Conservation (phyloP, 2,113 vertebrate species). For the Nycticorax nycticorax region DNA sequence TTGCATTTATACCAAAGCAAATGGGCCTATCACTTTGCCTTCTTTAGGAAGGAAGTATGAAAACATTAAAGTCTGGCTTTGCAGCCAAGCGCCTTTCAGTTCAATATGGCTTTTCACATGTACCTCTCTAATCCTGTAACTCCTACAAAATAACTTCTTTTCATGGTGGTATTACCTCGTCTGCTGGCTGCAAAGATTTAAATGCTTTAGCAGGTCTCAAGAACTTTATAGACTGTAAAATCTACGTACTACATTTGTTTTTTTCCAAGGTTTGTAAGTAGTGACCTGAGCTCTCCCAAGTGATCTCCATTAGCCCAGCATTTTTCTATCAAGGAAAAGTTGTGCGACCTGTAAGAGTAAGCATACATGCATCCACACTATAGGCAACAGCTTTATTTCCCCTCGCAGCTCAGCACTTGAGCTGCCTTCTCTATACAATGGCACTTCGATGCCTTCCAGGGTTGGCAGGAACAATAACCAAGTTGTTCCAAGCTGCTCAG, state of each 20-base stretch:
- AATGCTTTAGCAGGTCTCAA: not conserved
- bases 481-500: not conserved
- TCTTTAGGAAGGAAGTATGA: not conserved
- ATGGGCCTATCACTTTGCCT: not conserved
- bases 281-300: not conserved
- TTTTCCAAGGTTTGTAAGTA: not conserved
- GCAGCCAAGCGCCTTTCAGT: not conserved
- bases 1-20: not conserved
- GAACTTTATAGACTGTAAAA: not conserved
- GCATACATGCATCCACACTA: accelerated
- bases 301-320: not conserved
- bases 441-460: not conserved
- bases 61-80: not conserved
- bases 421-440: not conserved
- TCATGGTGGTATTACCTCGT: not conserved
- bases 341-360: not conserved
- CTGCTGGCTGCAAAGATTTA: not conserved
- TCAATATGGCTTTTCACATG: not conserved
- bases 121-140: not conserved
- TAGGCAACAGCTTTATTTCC: not conserved
- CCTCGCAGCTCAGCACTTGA: not conserved
- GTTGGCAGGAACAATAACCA: not conserved
- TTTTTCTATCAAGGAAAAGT: not conserved
- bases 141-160: not conserved
- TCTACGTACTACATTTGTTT: not conserved